phyloP scores from a whole-genome alignment of 2,797 vertebrate genomes.

The Furcifer pardalis region DNA sequence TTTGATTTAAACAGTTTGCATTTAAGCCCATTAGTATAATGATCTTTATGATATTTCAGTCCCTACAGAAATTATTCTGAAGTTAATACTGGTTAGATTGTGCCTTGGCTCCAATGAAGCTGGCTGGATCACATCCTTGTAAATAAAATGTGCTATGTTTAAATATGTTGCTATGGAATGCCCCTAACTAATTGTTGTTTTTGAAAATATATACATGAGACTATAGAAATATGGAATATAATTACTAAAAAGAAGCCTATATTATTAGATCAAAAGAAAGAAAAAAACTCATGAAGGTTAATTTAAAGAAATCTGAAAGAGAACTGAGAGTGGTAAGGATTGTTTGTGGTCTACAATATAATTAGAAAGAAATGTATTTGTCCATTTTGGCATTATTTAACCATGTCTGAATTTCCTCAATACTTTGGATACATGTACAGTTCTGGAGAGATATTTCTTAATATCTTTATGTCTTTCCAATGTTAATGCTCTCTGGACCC shows the following conservation, averaged over 20 bases:
- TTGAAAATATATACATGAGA: neutral
- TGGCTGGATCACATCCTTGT: neutral
- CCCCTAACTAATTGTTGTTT: neutral
- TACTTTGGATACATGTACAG: neutral
- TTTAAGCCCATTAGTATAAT: neutral
- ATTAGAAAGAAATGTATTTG: neutral
- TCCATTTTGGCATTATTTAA: neutral
- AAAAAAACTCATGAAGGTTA: neutral
- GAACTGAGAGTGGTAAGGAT: neutral
- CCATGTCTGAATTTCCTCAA: neutral
- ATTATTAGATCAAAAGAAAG: neutral
- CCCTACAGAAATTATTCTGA: neutral
- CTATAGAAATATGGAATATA: neutral
- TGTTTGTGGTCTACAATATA: neutral
- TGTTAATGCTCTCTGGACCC: conserved; percentile 1
- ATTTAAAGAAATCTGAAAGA: neutral
- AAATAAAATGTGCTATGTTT: neutral
- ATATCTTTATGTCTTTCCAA: neutral
- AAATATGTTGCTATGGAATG: neutral
- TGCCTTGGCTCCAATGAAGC: neutral
- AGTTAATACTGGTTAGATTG: neutral
- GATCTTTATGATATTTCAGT: neutral
- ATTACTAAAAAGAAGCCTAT: neutral
- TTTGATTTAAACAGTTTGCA: neutral
- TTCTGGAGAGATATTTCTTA: neutral